phyloP scores from a whole-genome alignment of 2,888 invertebrate genomes.

The Bugulina stolonifera region DNA sequence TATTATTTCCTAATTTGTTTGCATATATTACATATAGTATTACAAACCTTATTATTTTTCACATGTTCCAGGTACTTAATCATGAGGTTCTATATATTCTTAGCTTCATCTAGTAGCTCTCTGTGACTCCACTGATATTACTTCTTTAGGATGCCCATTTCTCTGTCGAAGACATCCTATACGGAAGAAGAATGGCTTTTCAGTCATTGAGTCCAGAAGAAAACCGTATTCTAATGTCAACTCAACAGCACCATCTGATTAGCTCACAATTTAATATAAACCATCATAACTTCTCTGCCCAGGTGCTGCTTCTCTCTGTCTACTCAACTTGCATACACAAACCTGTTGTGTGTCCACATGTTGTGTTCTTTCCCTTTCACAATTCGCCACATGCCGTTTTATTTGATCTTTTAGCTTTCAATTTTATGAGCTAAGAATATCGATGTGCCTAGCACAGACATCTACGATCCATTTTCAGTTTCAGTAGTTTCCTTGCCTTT shows the following conservation, averaged over 20 bases:
- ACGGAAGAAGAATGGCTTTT: conserved; percentile 1
- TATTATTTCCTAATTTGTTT: no score
- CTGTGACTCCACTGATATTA: neutral
- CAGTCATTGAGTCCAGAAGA: conserved; percentile 11
- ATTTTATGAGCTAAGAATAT: no score
- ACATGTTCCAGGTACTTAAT: no score
- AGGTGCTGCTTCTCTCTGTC: neutral
- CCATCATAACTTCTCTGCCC: no score
- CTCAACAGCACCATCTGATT: conserved; percentile 14
- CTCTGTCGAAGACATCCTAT: conserved; percentile 22
- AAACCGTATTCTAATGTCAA: neutral
- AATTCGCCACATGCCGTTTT: neutral
- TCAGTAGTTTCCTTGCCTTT: no score
- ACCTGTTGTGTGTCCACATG: neutral
- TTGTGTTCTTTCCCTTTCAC: neutral
- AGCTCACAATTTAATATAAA: neutral
- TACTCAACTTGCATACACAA: neutral
- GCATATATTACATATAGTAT: no score
- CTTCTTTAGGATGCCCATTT: conserved; percentile 22
- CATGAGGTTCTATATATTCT: no score
- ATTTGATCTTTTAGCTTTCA: neutral
- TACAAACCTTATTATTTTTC: no score
- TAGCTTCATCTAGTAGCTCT: no score
- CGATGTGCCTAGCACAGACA: no score
- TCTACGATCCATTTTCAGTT: no score